Evolutionary conservation across 1,140 invertebrate genomes (phyloP).

Genomic region (Cotesia vestalis): DNA sequence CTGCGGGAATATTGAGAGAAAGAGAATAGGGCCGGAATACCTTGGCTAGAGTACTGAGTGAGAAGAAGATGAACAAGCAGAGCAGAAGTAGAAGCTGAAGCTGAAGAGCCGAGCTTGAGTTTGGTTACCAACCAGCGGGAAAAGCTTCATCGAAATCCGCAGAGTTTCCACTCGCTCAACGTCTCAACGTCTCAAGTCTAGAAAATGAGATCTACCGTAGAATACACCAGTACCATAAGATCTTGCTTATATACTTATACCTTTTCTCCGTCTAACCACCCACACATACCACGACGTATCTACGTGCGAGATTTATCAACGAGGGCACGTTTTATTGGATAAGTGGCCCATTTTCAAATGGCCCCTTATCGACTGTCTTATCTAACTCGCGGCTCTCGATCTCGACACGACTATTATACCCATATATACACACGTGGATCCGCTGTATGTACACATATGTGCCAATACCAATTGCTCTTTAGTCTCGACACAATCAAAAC

Average conservation of each 20-base stretch:
- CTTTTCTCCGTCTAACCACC: conserved; percentile 8
- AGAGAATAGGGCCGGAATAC: too few species aligned
- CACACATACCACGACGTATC: conserved; percentile 26
- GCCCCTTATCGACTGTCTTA: conserved; percentile 40
- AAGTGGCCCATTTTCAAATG: conserved; percentile 44
- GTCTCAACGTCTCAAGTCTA: conserved; percentile 16
- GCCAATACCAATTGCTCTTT: background rate
- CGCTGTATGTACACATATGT: background rate
- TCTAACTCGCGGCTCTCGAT: conserved; percentile 28
- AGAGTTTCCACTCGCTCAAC: conserved; percentile 26
- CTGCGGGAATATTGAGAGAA: conserved; percentile 2
- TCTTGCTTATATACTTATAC: conserved; percentile 8
- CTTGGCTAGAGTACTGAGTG: too few species aligned
- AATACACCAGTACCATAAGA: background rate
- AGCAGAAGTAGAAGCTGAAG: too few species aligned
- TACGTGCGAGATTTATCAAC: conserved; percentile 43
- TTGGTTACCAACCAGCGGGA: background rate
- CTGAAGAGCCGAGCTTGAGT: background rate
- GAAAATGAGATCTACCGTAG: conserved; percentile 26
- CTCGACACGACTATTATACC: conserved; percentile 4
- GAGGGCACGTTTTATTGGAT: conserved; percentile 45
- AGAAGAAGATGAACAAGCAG: too few species aligned
- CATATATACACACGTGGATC: background rate
- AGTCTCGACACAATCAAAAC: background rate
- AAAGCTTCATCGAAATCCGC: conserved; percentile 22